Base-by-base conservation (phyloP, 2,888 invertebrate species). In the Lamellibrachia satsuma region DNA sequence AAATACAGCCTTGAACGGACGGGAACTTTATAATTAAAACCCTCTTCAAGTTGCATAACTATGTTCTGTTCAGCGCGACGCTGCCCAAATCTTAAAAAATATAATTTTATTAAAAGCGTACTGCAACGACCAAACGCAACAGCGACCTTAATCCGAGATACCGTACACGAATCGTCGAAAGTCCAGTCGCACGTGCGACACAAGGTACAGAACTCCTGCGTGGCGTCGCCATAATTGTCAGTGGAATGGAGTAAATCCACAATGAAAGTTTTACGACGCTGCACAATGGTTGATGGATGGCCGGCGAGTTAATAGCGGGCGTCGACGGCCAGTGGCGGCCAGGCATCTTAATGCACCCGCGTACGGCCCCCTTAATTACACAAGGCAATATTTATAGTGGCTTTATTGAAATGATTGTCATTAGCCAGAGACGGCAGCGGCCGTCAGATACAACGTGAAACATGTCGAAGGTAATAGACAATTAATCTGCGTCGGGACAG, bases 251-350 rank as follows among this genome's bases (percentile, higher is more conserved):
- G 75, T 75, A 75, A 75, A 75, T 75, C 75, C 75, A 75, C 75
- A 75, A 75, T 75, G 75, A 75, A 75, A 75, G 75, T 75, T 75
- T 75, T 75, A 75, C n/a, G 75, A 75, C 75, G 75, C n/a, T n/a
- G 75, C 75, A 75, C 75, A 75, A 75, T 75, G 75, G 75, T 6
- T 75, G 75, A 75, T 75, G 15, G 75, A 75, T 75, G 75, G n/a
- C 75, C 22, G 75, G 22, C 75, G 75, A 75, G 75, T 75, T 75
- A 75, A 75, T 75, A 75, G 75, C 75, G 75, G 75, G 75, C 75
- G 75, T 75, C 75, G 75, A 6, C 75, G 75, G 75, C 75, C 75
- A 15, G 22, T 22, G 75, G 22, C 75, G 75, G 75, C 75, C 75
- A 75, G 75, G 75, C 75, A 75, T 75, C 75, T 75, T 75, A 75